Percentiles rank a stretch among this genome's conserved stretches.
Conservation (phyloP, 1,140 invertebrate species). For the Papilio polytes region DNA sequence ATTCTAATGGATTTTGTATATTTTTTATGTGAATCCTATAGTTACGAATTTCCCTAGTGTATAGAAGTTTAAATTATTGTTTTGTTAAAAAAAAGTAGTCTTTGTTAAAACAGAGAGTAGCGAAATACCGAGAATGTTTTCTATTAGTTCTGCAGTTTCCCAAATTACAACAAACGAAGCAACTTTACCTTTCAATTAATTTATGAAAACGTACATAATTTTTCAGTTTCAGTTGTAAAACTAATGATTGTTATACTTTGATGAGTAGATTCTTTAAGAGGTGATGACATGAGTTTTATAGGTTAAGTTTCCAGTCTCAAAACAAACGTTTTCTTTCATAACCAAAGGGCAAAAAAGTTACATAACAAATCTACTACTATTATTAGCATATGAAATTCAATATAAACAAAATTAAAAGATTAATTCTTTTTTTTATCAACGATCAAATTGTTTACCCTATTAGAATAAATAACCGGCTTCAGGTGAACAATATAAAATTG, state of each 20-base stretch:
- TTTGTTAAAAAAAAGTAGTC: constrained; percentile 25
- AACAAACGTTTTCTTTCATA: no score
- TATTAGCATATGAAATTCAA: no score
- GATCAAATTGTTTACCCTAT: constrained; percentile 22
- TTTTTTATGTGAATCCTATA: background rate
- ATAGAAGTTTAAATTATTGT: constrained; percentile 32
- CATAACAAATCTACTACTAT: no score
- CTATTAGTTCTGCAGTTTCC: constrained; percentile 30
- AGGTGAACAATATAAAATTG: constrained; percentile 44
- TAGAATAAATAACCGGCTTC: constrained; percentile 31
- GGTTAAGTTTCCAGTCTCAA: no score
- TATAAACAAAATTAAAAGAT: no score
- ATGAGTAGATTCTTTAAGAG: background rate
- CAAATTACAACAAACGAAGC: constrained; percentile 35
- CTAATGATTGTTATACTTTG: background rate
- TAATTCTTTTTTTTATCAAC: background rate
- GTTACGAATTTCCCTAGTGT: constrained; percentile 4
- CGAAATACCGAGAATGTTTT: constrained; percentile 2
- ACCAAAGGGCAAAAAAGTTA: no score
- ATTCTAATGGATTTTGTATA: no score
- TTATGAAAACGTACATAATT: constrained; percentile 28
- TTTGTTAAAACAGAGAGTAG: constrained; percentile 34
- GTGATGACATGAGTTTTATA: no score
- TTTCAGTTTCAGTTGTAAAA: background rate
- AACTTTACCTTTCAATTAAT: constrained; percentile 40